Conservation (phyloP, 2,797 vertebrate species). For the Bothrops alternatus region DNA sequence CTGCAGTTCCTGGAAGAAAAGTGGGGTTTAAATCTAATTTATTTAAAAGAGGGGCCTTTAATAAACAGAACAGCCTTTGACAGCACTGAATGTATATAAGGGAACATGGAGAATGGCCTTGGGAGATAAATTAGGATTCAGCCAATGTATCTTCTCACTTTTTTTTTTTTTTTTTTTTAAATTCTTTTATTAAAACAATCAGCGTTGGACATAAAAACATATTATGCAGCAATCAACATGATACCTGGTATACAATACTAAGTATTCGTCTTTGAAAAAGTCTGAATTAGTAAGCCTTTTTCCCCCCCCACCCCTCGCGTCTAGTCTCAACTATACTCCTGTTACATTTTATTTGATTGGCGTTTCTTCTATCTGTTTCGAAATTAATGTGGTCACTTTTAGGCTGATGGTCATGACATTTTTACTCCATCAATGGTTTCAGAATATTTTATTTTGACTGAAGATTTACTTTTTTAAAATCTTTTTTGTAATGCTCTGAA, state of each 20-base stretch:
- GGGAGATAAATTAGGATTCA: neutral
- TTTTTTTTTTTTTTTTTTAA: conserved; percentile 2
- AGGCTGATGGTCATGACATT: neutral
- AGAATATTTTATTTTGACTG: neutral
- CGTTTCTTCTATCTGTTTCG: too few relatives aligned
- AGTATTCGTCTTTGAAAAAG: too few relatives aligned
- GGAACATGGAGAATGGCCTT: neutral
- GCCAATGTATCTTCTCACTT: neutral
- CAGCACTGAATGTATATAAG: neutral
- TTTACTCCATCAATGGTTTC: neutral
- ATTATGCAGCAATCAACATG: too few relatives aligned
- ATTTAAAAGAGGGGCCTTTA: neutral
- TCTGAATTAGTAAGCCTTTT: too few relatives aligned
- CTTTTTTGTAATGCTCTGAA: neutral
- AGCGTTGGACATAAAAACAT: too few relatives aligned
- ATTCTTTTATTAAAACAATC: too few relatives aligned
- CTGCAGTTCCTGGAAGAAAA: neutral
- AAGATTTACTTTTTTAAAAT: neutral
- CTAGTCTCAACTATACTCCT: too few relatives aligned
- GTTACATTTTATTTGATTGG: too few relatives aligned
- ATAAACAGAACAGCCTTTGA: neutral
- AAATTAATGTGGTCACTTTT: too few relatives aligned
- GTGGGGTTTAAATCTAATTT: neutral
- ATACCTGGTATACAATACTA: too few relatives aligned
- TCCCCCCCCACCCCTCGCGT: too few relatives aligned